Evolutionary conservation across 1,140 invertebrate species (phyloP), one percentile per base, ranked within the genome.

Genomic region (Achroia grisella): DNA sequence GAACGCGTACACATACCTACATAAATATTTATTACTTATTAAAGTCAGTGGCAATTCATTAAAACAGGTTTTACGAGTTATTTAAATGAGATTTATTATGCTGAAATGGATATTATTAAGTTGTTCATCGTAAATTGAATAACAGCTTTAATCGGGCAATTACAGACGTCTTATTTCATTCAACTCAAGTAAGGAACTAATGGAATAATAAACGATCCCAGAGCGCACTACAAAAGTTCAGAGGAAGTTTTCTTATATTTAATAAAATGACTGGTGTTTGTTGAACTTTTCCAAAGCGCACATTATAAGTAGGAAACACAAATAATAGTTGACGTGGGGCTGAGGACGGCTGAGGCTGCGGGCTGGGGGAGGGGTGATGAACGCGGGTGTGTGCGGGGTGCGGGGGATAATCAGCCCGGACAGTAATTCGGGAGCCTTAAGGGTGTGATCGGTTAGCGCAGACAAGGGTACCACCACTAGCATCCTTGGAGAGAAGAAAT

Each of bases 221-320:
- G 48, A 62, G 70, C 67, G 70, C 65, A 63, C 58, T 66, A 65
- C 52, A 54, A 61, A 80, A 81, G 54, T 80, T 75, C 42, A 27
- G 39, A 44, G 50, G 35, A 75, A 82, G 62, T 82, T 78, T 72
- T 70, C 62, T 69, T 73, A 76, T 77, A 77, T 71, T 81, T 76
- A 73, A 75, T 82, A 77, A 72, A 77, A 75, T 71, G 65, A 62
- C 58, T 72, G 61, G 62, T 77, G 67, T 79, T 80, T 76, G 62
- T 71, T 58, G 68, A 81, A 81, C 68, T 81, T 78, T 74, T 74
- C 64, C 60, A 71, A 60, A 58, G 69, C 69, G 58, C 64, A 79
- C 77, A 81, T 81, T 80, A 84, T 81, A 80, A 81, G 73, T 77
- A 69, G 59, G 71, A 69, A 84, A 82, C 71, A 80, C 74, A 84